phyloP scores from a whole-genome alignment of 2,888 invertebrate species.

The Conops quadrifasciatus region DNA sequence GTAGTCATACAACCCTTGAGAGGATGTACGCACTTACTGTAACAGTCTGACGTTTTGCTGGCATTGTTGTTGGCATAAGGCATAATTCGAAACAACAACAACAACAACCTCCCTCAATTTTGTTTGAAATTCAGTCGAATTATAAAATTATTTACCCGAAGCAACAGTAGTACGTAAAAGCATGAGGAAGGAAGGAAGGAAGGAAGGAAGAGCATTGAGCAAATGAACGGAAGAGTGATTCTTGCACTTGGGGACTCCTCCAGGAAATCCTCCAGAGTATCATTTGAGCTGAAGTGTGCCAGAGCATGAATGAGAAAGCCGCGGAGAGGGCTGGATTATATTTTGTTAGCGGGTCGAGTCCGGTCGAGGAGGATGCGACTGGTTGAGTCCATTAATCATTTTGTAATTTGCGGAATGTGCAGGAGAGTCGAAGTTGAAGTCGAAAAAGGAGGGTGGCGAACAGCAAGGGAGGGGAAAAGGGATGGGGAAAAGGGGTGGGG shows the following conservation, averaged over 20 bases:
- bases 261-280: conserved; percentile 57
- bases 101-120: conserved; percentile 47
- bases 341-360: conserved; percentile 25
- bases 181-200: background rate
- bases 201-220: background rate
- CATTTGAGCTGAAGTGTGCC: conserved; percentile 62
- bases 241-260: conserved; percentile 39
- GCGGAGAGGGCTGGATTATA: conserved; percentile 6
- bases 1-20: conserved; percentile 56
- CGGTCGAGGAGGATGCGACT: conserved; percentile 50
- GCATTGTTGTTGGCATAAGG: background rate
- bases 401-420: conserved; percentile 65
- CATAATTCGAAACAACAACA: conserved; percentile 46
- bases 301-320: conserved; percentile 38
- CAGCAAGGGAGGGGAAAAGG: background rate
- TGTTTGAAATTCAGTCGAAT: conserved; percentile 23
- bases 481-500: conserved; percentile 34
- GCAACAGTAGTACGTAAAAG: background rate
- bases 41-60: background rate
- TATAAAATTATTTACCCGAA: conserved; percentile 34
- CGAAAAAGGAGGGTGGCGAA: background rate
- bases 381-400: conserved; percentile 65
- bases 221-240: conserved; percentile 57
- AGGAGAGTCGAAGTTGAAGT: conserved; percentile 13
- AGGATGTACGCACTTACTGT: background rate